Evolutionary conservation across 2,113 vertebrate genomes (phyloP).

Genomic region (Rhinogobius similis): DNA sequence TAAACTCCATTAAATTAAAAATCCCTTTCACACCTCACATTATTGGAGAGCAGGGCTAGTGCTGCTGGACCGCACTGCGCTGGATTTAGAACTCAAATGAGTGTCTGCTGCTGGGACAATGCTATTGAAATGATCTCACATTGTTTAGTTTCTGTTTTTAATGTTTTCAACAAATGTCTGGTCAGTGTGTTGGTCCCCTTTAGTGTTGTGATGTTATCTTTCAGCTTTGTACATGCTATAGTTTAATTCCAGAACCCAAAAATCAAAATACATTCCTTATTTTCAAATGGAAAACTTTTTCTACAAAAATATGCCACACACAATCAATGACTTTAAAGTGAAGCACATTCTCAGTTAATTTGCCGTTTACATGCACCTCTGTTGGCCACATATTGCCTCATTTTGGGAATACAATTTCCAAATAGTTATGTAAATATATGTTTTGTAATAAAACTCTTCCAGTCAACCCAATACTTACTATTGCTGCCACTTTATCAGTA

Average conservation of each 20-base stretch:
- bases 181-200: slow-evolving; percentile 24
- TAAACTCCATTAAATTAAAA: slow-evolving; percentile 6
- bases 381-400: slow-evolving; percentile 10
- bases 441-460: slow-evolving; percentile 47
- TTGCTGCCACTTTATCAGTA: slow-evolving; percentile 27
- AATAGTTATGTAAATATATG: slow-evolving; percentile 16
- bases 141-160: slow-evolving; percentile 14
- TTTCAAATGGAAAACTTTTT: slow-evolving; percentile 43
- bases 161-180: slow-evolving; percentile 11
- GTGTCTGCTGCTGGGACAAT: background rate
- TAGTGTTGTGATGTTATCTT: slow-evolving; percentile 25
- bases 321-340: background rate
- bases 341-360: background rate
- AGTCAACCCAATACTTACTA: slow-evolving; percentile 35
- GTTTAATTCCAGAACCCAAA: slow-evolving; percentile 27
- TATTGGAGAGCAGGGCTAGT: slow-evolving; percentile 2
- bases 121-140: slow-evolving; percentile 10
- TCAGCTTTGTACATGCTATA: slow-evolving; percentile 16
- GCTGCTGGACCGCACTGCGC: slow-evolving; percentile 35
- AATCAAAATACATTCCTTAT: slow-evolving; percentile 56
- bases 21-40: slow-evolving; percentile 20
- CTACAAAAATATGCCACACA: slow-evolving; percentile 17
- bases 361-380: background rate
- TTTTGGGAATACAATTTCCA: slow-evolving; percentile 1
- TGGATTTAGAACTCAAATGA: slow-evolving; percentile 11